Conservation (phyloP, 2,113 vertebrate species). For the Holacanthus passer region DNA sequence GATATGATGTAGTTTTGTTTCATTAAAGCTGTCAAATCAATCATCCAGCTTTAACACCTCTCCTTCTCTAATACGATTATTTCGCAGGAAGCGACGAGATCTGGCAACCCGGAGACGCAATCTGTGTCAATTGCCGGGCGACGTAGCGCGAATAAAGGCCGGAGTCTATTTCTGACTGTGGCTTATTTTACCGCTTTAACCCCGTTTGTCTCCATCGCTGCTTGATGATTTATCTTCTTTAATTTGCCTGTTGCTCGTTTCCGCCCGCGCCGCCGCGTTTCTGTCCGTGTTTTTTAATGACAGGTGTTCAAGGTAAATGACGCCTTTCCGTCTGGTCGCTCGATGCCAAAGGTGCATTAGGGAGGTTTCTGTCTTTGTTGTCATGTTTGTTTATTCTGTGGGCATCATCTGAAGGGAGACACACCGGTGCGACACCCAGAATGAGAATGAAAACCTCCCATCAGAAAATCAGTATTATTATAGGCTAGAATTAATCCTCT, state of each 20-base stretch:
- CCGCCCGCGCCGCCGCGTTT: background rate
- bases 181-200: constrained; percentile 30
- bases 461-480: constrained; percentile 16
- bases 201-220: background rate
- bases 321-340: constrained; percentile 55
- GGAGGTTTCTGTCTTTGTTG: constrained; percentile 62
- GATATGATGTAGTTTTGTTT: too few relatives aligned
- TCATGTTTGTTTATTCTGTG: constrained; percentile 8
- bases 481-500: constrained; percentile 51
- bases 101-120: constrained; percentile 83
- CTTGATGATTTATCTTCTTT: constrained; percentile 16
- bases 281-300: constrained; percentile 45
- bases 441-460: constrained; percentile 17
- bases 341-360: constrained; percentile 45
- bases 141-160: constrained; percentile 72
- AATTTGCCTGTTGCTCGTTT: constrained; percentile 12
- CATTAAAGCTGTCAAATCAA: too few relatives aligned
- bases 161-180: constrained; percentile 54
- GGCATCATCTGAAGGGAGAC: background rate
- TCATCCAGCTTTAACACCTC: rapidly evolving
- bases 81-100: constrained; percentile 19
- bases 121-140: constrained; percentile 79
- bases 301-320: constrained; percentile 78
- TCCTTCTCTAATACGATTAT: background rate
- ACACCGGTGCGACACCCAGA: background rate